Base-by-base conservation (phyloP, 2,888 invertebrate species). In the Saturnia pavonia region DNA sequence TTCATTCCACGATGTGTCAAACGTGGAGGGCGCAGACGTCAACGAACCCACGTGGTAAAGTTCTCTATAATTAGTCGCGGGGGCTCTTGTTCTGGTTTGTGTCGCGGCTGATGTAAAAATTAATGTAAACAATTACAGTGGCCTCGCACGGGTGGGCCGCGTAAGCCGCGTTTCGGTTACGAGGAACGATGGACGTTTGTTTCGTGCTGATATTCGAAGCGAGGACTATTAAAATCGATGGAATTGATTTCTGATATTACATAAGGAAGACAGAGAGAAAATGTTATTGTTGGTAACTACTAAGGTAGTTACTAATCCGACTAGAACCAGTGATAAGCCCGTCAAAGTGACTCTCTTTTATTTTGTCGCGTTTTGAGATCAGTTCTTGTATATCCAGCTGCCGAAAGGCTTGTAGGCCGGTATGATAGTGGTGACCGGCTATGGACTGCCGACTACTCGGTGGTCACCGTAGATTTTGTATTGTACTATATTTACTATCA, bases 81-180 rank as follows among this genome's bases (percentile, higher is more conserved):
- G 76, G 79, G 78, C 88, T 87, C 90, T 89, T 87, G 91, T 85
- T 92, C 92, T 93, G 92, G 92, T 91, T 92, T 89, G 82, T 92
- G 92, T 92, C 92, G 92, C 83, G 92, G 91, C 89, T 82, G 92
- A 90, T 91, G 91, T 92, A 92, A 92, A 92, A 92, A 92, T 88
- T 91, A 86, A 91, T 76, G 89, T 92, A 92, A 92, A 92, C 92
- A 92, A 91, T 90, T 85, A 90, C 82, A 78, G 80, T 75, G 82
- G 87, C 91, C 90, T 86, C 91, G 88, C 88, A 81, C 86, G 92
- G 92, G 92, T 92, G 92, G 92, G 80, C 92, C 85, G 78, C 54
- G 54, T 54, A n/a, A 8, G 43, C 80, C 79, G 86, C 14, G 19
- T 19, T 74, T 81, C 85, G 77, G 70, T 77, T 77, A 72, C 75